Evolutionary conservation across 2,888 invertebrate species (phyloP).

Genomic region (Subacronicta megacephala): DNA sequence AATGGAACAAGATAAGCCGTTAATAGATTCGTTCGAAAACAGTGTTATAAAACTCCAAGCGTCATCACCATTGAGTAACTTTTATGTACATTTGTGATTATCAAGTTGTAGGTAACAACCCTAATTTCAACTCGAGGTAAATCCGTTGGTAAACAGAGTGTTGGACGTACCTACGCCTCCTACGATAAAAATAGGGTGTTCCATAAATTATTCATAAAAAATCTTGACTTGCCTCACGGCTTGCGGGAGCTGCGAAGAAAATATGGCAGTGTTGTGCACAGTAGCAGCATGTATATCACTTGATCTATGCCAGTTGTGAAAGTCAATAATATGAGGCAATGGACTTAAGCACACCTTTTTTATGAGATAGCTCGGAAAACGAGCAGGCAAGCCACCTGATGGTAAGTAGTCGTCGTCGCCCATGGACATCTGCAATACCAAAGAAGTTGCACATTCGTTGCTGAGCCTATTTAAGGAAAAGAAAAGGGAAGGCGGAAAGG

Average conservation of each 20-base stretch:
- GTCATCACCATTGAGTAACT: slow-evolving; percentile 6
- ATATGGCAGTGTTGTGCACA: slow-evolving; percentile 40
- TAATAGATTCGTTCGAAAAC: not conserved
- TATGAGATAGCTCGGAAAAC: no score
- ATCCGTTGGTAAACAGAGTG: slow-evolving; percentile 63
- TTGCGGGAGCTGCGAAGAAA: slow-evolving; percentile 35
- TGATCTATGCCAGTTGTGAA: slow-evolving; percentile 16
- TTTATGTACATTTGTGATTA: not conserved
- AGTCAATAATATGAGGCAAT: no score
- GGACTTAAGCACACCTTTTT: no score
- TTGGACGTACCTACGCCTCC: slow-evolving; percentile 51
- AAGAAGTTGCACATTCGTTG: no score
- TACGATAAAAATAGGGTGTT: slow-evolving; percentile 77
- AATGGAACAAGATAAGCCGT: slow-evolving; percentile 9
- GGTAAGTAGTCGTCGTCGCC: no score
- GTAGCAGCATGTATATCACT: slow-evolving; percentile 18
- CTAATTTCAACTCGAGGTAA: slow-evolving; percentile 57
- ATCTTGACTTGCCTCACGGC: slow-evolving; percentile 70
- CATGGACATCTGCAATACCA: no score
- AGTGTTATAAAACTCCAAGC: not conserved
- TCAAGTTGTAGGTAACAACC: slow-evolving; percentile 30
- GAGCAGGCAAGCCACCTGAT: no score
- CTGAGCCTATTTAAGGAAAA: no score
- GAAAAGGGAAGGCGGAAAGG: no score
- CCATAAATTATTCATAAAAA: slow-evolving; percentile 87